Conservation (phyloP, 2,113 vertebrate genomes). For the Psephotus haematonotus region DNA sequence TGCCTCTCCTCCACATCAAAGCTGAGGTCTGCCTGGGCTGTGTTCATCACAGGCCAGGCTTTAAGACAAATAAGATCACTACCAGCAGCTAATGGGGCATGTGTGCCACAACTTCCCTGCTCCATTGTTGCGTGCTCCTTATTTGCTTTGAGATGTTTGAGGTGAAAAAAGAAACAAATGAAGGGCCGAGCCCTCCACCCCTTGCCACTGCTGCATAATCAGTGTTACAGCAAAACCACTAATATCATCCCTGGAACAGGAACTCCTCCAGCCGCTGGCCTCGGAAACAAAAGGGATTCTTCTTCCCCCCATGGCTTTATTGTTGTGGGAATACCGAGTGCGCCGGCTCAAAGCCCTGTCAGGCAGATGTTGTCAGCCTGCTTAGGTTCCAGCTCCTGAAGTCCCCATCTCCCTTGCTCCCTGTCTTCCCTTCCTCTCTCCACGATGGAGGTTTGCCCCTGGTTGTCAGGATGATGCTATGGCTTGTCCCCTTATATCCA, state of each 20-base stretch:
- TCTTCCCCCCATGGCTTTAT: background rate
- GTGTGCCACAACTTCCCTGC: background rate
- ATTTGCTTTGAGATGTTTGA: background rate
- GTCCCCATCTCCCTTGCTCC: background rate
- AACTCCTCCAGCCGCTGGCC: background rate
- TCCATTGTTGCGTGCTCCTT: background rate
- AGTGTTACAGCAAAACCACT: background rate
- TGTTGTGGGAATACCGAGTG: background rate
- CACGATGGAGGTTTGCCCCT: background rate
- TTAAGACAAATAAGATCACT: background rate
- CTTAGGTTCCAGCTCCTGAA: background rate
- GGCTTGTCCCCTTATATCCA: background rate
- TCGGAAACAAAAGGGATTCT: conserved; percentile 32
- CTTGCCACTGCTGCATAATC: background rate
- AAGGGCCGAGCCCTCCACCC: background rate
- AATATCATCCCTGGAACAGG: background rate
- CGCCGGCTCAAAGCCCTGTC: background rate
- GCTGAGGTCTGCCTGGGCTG: background rate
- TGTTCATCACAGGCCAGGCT: background rate
- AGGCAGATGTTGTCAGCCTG: background rate
- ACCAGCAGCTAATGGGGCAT: background rate
- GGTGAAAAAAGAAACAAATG: background rate
- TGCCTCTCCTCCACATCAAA: background rate
- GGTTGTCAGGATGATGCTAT: background rate
- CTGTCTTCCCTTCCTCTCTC: background rate